These are phyloP conservation scores for Dryobotodes eremita DNA, from an alignment of 2,888 invertebrate genomes.

Conservation along the genomic window DNA sequence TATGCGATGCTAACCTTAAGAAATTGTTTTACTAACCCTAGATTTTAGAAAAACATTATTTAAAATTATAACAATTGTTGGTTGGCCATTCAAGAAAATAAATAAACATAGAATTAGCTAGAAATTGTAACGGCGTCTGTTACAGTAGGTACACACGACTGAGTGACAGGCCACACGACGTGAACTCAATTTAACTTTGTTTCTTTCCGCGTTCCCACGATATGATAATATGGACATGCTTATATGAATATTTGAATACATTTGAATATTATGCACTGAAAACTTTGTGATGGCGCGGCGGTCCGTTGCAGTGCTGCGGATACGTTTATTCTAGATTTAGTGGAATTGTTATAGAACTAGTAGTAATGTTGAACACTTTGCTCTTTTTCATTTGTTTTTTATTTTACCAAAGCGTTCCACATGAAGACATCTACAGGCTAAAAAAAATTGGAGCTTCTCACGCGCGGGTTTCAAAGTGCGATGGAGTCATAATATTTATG, in stretches of 20 bases:
- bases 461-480: background rate
- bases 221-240: slow-evolving; percentile 62
- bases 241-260: slow-evolving; percentile 29
- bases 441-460: background rate
- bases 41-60: background rate
- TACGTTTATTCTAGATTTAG: background rate
- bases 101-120: background rate
- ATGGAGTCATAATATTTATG: background rate
- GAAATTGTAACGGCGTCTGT: slow-evolving; percentile 17
- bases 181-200: slow-evolving; percentile 80
- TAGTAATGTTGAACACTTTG: background rate
- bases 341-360: background rate
- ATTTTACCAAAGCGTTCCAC: background rate
- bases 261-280: slow-evolving; percentile 32
- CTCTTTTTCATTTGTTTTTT: background rate
- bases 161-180: slow-evolving; percentile 77
- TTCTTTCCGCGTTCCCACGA: slow-evolving; percentile 62
- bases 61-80: background rate
- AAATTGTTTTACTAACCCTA: background rate
- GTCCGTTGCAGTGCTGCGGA: background rate
- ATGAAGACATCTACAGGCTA: background rate
- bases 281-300: slow-evolving; percentile 17
- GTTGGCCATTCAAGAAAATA: background rate
- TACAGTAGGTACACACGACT: slow-evolving; percentile 12
- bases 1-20: background rate